Base-by-base conservation (phyloP, 37 sponge, comb jelly and placozoan genomes). In the Petrosia ficiformis region DNA sequence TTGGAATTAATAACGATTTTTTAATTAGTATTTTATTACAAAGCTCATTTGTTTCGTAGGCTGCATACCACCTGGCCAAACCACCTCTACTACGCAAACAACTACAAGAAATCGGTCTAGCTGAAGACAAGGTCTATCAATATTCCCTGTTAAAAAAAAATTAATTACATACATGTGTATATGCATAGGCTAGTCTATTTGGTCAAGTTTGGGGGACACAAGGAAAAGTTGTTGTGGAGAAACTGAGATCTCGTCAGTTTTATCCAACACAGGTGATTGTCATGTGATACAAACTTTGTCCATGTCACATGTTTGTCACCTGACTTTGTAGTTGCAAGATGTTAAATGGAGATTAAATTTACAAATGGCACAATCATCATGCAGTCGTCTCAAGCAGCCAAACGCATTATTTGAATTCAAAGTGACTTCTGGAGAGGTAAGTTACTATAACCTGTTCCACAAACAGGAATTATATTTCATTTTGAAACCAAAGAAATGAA, bases 311-410 rank as follows among this genome's bases (percentile, higher is more conserved):
- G 31, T 22, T 56, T 48, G 54, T 48, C 14, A 19, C 14, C 14
- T n/a, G n/a, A 42, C 3, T 42, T 32, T 28, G 36, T 61, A 93
- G 87, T 60, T 95, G 79, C 93, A 92, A 19, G 85, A 85, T 36
- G 70, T 89, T 67, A 89, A 92, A 69, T 95, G 96, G 96, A 69
- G 90, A 61, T 67, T 92, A 58, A 89, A 86, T 71, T 67, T 95
- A 4, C 83, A 90, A 34, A 83, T 95, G 81, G 93, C 89, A 5
- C 90, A 92, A 57, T 67, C 87, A 0, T 76, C 71, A 38, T 72
- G 82, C 24, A 65, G 83, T 2, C 88, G 82, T 70, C 60, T 89
- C 84, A 95, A 95, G 77, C 60, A 61, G 29, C 96, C 96, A 4
- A 95, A 92, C 52, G 96, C 96, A 21, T 43, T 86, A n/a, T 86